phyloP scores from a whole-genome alignment of 37 sponge, comb jelly and placozoan species.

The Tethya wilhelma region DNA sequence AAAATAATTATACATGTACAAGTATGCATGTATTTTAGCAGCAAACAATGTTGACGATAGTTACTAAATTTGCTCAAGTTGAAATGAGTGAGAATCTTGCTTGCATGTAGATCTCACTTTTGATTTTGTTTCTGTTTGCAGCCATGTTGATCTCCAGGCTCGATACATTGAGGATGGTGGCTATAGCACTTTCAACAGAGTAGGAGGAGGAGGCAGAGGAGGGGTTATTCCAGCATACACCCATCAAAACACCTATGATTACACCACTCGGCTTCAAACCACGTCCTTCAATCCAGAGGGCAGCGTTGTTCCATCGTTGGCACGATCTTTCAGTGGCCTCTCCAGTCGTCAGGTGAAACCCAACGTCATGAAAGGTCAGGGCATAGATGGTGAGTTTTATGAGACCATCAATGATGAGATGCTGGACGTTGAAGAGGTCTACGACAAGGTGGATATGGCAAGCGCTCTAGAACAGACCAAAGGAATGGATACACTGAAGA shows the following conservation, averaged over 20 bases:
- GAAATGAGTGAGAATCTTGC: no score
- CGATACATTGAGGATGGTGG: no score
- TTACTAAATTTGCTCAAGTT: no score
- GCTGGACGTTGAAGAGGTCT: neutral
- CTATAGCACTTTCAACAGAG: no score
- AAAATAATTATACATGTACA: no score
- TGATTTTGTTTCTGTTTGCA: no score
- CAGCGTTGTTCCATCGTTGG: neutral
- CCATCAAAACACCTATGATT: neutral
- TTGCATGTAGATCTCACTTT: no score
- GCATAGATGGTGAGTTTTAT: neutral
- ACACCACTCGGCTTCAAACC: neutral
- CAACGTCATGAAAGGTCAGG: neutral
- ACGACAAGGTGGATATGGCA: neutral
- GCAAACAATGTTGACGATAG: no score
- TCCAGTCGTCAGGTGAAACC: neutral
- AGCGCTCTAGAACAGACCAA: neutral
- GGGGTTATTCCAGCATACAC: no score
- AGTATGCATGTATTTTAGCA: no score
- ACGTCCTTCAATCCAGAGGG: neutral
- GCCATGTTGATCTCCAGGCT: no score
- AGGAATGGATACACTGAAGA: neutral
- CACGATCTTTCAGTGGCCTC: neutral
- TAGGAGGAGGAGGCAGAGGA: no score
- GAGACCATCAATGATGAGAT: neutral